phyloP scores from a whole-genome alignment of 2,797 vertebrate genomes.

The Leuciscus waleckii region DNA sequence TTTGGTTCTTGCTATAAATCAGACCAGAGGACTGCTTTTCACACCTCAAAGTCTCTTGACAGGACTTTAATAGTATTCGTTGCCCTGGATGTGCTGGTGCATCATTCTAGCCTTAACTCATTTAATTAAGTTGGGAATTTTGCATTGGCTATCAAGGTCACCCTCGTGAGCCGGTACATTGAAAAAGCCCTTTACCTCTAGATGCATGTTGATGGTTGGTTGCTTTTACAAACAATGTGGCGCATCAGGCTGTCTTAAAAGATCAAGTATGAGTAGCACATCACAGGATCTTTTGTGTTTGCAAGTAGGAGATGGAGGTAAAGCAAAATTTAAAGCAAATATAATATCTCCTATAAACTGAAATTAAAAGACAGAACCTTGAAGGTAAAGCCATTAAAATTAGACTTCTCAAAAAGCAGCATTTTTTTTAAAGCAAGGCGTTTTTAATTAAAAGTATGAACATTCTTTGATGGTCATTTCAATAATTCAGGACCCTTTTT shows the following conservation, averaged over 20 bases:
- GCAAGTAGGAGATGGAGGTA: not conserved
- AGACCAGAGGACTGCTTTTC: not conserved
- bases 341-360: not conserved
- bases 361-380: not conserved
- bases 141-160: constrained; percentile 24
- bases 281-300: constrained; percentile 16
- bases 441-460: not conserved
- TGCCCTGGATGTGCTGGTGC: constrained; percentile 13
- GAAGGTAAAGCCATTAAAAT: not conserved
- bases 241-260: not conserved
- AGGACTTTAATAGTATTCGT: constrained; percentile 1
- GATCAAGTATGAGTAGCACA: not conserved
- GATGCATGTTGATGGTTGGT: not conserved
- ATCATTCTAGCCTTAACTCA: not conserved
- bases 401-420: not conserved
- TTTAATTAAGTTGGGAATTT: constrained; percentile 28
- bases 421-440: not conserved
- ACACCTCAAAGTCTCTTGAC: constrained; percentile 31
- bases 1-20: constrained; percentile 9
- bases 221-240: not conserved
- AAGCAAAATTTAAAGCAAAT: not conserved
- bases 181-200: not conserved
- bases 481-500: not conserved
- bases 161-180: not conserved
- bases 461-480: not conserved